Evolutionary conservation across 2,797 vertebrate species (phyloP).

Genomic region (Morelia viridis): DNA sequence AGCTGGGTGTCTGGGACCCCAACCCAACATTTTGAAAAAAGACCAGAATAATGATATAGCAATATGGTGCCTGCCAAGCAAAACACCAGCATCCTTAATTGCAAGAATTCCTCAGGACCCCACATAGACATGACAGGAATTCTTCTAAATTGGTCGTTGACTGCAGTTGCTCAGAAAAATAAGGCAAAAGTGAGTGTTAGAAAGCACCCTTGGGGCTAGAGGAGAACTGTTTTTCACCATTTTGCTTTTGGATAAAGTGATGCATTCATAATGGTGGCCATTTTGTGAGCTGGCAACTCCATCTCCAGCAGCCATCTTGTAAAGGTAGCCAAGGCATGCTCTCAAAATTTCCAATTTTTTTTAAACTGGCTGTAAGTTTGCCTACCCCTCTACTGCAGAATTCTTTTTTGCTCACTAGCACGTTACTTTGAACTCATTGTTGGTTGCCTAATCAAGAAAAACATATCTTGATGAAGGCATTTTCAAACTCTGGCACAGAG

Average conservation of each 20-base stretch:
- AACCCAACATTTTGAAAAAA: neutral
- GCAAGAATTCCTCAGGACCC: neutral
- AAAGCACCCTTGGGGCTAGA: neutral
- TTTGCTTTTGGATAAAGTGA: neutral
- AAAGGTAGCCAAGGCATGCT: neutral
- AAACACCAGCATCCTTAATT: neutral
- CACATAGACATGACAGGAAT: neutral
- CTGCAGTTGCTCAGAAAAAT: neutral
- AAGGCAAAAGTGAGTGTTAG: neutral
- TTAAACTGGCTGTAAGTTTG: neutral
- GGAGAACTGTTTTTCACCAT: neutral
- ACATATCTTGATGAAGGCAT: neutral
- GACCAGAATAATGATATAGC: neutral
- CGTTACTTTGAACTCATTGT: neutral
- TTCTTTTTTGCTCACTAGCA: neutral
- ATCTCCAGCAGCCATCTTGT: neutral
- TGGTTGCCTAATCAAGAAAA: neutral
- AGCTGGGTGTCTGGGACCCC: neutral
- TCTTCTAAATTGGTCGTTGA: neutral
- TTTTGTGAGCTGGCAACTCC: neutral
- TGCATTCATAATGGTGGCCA: neutral
- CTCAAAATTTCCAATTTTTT: neutral
- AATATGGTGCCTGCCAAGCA: neutral
- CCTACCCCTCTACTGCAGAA: neutral
- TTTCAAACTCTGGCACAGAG: neutral